Evolutionary conservation across 2,888 invertebrate species (phyloP).

Genomic region (Oscheius myriophilus): DNA sequence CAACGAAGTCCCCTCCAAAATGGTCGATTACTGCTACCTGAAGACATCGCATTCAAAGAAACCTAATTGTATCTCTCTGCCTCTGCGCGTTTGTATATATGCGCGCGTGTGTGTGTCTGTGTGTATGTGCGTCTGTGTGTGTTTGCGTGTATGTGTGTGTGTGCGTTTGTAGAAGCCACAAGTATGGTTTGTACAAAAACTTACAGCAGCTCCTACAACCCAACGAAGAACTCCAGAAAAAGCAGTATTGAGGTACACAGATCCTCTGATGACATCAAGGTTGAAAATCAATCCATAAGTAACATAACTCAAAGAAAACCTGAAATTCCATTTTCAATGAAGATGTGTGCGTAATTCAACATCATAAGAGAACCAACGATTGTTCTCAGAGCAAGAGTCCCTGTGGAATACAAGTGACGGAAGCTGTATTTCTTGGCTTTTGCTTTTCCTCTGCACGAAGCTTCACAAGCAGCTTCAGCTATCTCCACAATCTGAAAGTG

Average conservation of each 20-base stretch:
- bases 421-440: conserved; percentile 54
- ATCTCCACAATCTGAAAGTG: conserved; percentile 37
- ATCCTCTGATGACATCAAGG: conserved; percentile 58
- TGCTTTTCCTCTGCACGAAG: conserved; percentile 29
- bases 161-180: no score
- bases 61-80: no score
- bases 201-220: conserved; percentile 47
- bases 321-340: conserved; percentile 15
- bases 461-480: conserved; percentile 35
- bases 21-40: conserved; percentile 52
- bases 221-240: conserved; percentile 62
- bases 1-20: conserved; percentile 44
- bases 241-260: conserved; percentile 59
- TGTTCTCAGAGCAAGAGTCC: conserved; percentile 7
- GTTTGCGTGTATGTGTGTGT: no score
- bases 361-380: conserved; percentile 22
- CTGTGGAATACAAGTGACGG: conserved; percentile 44
- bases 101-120: no score
- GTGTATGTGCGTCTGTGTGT: no score
- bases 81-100: no score
- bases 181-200: conserved; percentile 8
- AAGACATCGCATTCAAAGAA: not conserved
- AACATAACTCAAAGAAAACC: conserved; percentile 56
- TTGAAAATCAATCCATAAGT: conserved; percentile 66
- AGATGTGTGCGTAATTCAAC: not conserved